phyloP scores from a whole-genome alignment of 2,888 invertebrate species.

The Cecidostiba fungosa region DNA sequence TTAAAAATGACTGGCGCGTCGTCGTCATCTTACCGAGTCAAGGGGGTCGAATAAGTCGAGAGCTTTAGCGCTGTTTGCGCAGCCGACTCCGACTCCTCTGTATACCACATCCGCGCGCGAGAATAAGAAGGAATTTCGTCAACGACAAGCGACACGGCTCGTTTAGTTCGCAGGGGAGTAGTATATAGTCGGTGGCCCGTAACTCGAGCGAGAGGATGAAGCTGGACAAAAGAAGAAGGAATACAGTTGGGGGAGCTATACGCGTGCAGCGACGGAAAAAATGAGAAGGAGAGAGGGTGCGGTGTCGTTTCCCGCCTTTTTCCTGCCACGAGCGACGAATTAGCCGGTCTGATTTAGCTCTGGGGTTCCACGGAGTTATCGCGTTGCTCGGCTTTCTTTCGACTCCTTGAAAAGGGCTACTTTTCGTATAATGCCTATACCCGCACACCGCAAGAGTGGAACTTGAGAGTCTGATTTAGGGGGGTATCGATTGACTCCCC shows the following conservation, averaged over 20 bases:
- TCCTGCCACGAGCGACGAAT: constrained; percentile 71
- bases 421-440: background rate
- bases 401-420: constrained; percentile 45
- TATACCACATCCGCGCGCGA: constrained; percentile 1
- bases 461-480: constrained; percentile 42
- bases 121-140: constrained; percentile 62
- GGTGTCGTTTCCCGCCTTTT: constrained; percentile 58
- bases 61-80: constrained; percentile 56
- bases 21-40: background rate
- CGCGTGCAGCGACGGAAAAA: constrained; percentile 46
- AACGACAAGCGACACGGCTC: constrained; percentile 72
- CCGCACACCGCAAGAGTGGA: constrained; percentile 35
- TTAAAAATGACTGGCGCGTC: constrained; percentile 46
- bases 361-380: constrained; percentile 65
- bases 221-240: constrained; percentile 51
- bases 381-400: constrained; percentile 65
- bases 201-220: constrained; percentile 70
- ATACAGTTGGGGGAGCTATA: constrained; percentile 1
- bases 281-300: constrained; percentile 27
- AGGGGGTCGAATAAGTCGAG: constrained; percentile 21
- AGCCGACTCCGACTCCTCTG: background rate
- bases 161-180: constrained; percentile 68
- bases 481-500: background rate
- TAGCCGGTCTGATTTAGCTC: constrained; percentile 72
- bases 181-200: constrained; percentile 57